A percentile compares a stretch with the other conserved stretches of the same genome.
phyloP scores from a whole-genome alignment of 1,140 invertebrate species.

The Drosophila punjabiensis region DNA sequence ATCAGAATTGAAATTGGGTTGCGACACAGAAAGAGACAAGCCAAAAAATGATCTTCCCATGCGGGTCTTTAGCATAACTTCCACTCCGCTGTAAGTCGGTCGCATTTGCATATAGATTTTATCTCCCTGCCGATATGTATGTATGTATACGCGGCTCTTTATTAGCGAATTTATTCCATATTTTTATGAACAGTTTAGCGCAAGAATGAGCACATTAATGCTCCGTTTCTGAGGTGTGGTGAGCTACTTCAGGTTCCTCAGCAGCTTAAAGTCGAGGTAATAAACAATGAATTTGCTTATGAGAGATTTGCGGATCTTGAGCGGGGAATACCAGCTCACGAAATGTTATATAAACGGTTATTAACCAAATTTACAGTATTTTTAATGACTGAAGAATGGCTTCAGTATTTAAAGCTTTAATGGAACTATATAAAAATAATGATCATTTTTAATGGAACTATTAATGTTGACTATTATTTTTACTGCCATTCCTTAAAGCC shows the following conservation, averaged over 20 bases:
- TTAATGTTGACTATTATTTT: neutral
- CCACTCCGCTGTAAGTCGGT: constrained; percentile 34
- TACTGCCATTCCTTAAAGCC: neutral
- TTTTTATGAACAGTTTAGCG: constrained; percentile 49
- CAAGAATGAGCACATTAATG: constrained; percentile 59
- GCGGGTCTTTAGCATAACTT: constrained; percentile 43
- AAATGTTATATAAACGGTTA: neutral
- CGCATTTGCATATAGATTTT: constrained; percentile 67
- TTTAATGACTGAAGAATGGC: neutral
- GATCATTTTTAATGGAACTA: neutral
- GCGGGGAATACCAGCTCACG: neutral
- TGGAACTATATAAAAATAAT: neutral
- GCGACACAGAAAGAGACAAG: constrained; percentile 56
- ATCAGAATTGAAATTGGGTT: constrained; percentile 56
- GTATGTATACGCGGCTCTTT: constrained; percentile 16
- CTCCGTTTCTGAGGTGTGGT: constrained; percentile 54
- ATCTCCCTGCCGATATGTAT: constrained; percentile 18
- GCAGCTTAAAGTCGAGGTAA: constrained; percentile 6
- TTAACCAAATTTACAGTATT: neutral
- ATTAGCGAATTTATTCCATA: constrained; percentile 54
- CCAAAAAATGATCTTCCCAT: constrained; percentile 37
- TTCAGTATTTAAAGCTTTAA: neutral
- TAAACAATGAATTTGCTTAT: constrained; percentile 17
- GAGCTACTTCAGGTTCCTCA: constrained; percentile 49
- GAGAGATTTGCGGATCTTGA: neutral